Percentiles rank a stretch among this genome's conserved stretches.
These are phyloP conservation scores for Drosophila grimshawi DNA, from an alignment of 1,140 invertebrate species.

Conservation along the genomic window DNA sequence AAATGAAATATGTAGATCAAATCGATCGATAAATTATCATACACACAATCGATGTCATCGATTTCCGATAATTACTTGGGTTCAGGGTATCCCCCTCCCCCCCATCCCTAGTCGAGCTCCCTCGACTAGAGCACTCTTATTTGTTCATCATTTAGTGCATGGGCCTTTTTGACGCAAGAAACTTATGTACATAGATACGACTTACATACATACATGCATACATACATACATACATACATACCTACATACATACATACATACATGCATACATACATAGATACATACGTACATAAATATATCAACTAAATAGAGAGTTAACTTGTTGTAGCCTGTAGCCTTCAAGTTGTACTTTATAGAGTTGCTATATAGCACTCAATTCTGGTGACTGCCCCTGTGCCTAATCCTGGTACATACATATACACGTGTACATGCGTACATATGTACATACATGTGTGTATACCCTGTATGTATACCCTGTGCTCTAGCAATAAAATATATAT, in stretches of 20 bases:
- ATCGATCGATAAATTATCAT: too few relatives aligned
- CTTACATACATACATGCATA: too few relatives aligned
- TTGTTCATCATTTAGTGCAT: background rate
- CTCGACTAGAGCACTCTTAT: background rate
- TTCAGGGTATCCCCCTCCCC: too few relatives aligned
- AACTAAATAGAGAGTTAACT: background rate
- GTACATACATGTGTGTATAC: too few relatives aligned
- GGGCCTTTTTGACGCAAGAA: background rate
- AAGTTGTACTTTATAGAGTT: background rate
- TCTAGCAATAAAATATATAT: background rate
- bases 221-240: too few relatives aligned
- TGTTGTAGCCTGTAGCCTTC: background rate
- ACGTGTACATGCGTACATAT: too few relatives aligned
- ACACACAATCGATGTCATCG: too few relatives aligned
- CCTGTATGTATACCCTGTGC: background rate
- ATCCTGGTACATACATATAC: background rate
- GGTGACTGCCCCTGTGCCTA: background rate
- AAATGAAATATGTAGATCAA: too few relatives aligned
- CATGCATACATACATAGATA: too few relatives aligned
- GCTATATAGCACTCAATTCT: background rate
- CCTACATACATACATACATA: background rate
- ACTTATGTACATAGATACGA: background rate
- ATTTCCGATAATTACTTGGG: too few relatives aligned
- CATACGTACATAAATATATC: background rate
- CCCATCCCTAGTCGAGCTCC: too few relatives aligned